Conservation (phyloP, 1,140 invertebrate genomes). For the Dufourea novaeangliae region DNA sequence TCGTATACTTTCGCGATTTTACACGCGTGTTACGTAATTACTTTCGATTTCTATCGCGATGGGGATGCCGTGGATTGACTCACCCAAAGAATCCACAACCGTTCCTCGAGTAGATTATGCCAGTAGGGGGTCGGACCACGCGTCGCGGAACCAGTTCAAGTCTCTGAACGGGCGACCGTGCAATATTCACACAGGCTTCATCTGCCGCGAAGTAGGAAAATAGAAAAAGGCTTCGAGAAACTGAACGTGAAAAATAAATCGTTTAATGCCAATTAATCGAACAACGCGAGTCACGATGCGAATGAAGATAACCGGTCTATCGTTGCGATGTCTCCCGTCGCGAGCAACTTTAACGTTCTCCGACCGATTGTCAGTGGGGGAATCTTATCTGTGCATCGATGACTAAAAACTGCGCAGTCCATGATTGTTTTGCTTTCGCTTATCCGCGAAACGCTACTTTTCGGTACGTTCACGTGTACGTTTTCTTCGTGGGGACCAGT, state of each 20-base stretch:
- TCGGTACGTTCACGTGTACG: too few species aligned
- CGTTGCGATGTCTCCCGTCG: background rate
- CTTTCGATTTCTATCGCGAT: background rate
- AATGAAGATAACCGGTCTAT: too few species aligned
- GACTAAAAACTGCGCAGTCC: constrained; percentile 13
- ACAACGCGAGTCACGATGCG: too few species aligned
- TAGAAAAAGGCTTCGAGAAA: too few species aligned
- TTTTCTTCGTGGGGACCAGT: too few species aligned
- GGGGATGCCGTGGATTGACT: background rate
- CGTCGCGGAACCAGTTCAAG: background rate
- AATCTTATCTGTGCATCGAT: background rate
- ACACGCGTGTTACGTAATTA: background rate
- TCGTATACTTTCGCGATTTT: constrained; percentile 14
- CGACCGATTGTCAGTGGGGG: constrained; percentile 18
- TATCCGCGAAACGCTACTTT: too few species aligned
- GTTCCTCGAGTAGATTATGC: background rate
- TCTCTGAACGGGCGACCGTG: too few species aligned
- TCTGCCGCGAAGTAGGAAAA: too few species aligned
- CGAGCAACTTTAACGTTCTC: background rate
- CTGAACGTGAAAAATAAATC: too few species aligned
- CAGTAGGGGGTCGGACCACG: background rate
- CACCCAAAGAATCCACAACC: background rate
- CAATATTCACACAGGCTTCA: too few species aligned
- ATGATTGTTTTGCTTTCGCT: background rate
- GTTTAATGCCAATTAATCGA: too few species aligned